Conservation (phyloP, 2,888 invertebrate genomes). For the Exephanes ischioxanthus region DNA sequence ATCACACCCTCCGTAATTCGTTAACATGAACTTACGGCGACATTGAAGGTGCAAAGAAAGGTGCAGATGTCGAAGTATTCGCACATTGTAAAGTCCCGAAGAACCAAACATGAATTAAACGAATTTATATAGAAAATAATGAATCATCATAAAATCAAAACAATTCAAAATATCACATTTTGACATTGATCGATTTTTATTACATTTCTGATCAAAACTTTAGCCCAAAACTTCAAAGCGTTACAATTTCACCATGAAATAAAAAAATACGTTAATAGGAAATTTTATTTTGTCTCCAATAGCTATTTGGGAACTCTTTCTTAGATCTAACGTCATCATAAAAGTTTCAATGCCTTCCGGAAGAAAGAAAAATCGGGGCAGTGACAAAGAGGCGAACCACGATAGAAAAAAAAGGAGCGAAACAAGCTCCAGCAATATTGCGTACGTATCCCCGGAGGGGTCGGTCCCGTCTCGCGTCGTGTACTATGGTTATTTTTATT, state of each 20-base stretch:
- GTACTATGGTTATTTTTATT: constrained; percentile 84
- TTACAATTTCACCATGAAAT: too few species aligned
- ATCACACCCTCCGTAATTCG: neutral
- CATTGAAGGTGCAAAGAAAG: neutral
- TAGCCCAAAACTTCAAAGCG: too few species aligned
- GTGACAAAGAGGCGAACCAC: neutral
- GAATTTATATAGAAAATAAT: neutral
- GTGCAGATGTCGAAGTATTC: too few species aligned
- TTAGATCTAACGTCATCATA: neutral
- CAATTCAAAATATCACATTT: neutral
- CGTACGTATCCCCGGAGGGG: constrained; percentile 80
- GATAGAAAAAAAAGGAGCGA: constrained; percentile 55
- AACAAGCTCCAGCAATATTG: constrained; percentile 78
- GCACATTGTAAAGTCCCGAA: too few species aligned
- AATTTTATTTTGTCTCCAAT: neutral
- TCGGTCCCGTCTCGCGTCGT: constrained; percentile 67
- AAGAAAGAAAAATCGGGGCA: constrained; percentile 16
- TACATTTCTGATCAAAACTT: too few species aligned
- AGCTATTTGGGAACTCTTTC: neutral
- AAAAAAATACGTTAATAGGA: neutral
- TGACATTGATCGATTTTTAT: neutral
- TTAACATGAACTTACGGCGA: neutral
- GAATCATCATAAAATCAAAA: neutral
- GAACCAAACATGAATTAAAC: too few species aligned
- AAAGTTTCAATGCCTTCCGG: neutral